Conservation (phyloP, 2,797 vertebrate genomes). For the Enteromius trimaculatus region DNA sequence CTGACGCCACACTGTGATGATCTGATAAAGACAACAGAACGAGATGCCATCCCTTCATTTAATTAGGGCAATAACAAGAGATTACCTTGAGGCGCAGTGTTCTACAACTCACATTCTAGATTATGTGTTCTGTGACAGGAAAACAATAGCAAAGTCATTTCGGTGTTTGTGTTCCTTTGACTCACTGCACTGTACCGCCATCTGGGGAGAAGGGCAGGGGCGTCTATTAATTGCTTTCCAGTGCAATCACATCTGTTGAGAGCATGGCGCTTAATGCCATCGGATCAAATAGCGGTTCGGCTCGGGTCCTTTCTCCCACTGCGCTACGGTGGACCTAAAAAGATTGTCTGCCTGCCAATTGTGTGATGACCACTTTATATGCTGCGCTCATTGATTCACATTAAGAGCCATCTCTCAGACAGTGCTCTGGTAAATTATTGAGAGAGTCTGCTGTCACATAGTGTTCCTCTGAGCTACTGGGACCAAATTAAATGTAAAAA, state of each 20-base stretch:
- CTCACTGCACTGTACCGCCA: conserved; percentile 6
- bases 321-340: conserved; percentile 60
- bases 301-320: conserved; percentile 47
- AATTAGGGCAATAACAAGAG: conserved; percentile 50
- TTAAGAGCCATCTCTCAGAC: conserved; percentile 71
- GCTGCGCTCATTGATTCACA: conserved; percentile 73
- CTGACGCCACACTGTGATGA: conserved; percentile 23
- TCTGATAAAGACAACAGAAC: conserved; percentile 48
- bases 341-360: conserved; percentile 62
- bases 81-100: conserved; percentile 42
- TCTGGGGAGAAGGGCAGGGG: conserved; percentile 20
- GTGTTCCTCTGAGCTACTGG: conserved; percentile 60
- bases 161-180: conserved; percentile 27
- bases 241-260: conserved; percentile 48
- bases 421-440: conserved; percentile 73
- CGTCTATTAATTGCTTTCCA: conserved; percentile 55
- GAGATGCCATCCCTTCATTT: conserved; percentile 45
- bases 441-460: conserved; percentile 67
- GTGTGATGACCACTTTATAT: conserved; percentile 71
- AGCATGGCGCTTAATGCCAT: conserved; percentile 43
- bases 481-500: conserved; percentile 73
- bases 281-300: conserved; percentile 62
- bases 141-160: conserved; percentile 48
- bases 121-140: conserved; percentile 30
- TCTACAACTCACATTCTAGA: conserved; percentile 37